Evolutionary conservation across 1,140 invertebrate species (phyloP).

Genomic region (Temnothorax curvispinosus): DNA sequence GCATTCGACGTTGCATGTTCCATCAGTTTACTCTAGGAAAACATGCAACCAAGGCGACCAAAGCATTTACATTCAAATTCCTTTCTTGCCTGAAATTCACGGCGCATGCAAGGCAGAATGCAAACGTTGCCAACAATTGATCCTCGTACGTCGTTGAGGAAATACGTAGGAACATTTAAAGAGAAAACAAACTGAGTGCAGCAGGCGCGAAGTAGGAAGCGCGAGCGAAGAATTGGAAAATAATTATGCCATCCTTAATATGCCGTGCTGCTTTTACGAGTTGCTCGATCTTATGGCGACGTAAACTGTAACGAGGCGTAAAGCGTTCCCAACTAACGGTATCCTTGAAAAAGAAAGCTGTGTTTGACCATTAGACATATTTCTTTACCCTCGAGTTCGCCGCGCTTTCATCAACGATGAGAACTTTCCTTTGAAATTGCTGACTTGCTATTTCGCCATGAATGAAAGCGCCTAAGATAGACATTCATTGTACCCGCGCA

Average conservation of each 20-base stretch:
- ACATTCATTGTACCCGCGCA: conserved; percentile 46
- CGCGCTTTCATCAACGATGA: conserved; percentile 35
- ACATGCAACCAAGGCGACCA: conserved; percentile 73
- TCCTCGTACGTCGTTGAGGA: conserved; percentile 67
- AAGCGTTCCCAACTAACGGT: neutral
- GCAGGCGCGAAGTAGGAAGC: conserved; percentile 52
- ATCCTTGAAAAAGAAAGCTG: conserved; percentile 31
- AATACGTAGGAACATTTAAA: conserved; percentile 65
- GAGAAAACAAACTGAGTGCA: conserved; percentile 63
- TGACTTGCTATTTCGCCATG: conserved; percentile 44
- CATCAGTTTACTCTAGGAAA: conserved; percentile 77
- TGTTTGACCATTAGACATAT: conserved; percentile 48
- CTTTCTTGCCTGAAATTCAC: conserved; percentile 64
- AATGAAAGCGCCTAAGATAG: conserved; percentile 44
- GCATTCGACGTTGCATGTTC: conserved; percentile 76
- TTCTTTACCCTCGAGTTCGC: conserved; percentile 23
- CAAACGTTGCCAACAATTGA: conserved; percentile 68
- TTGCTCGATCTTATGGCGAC: neutral
- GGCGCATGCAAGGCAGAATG: conserved; percentile 64
- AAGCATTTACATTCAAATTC: conserved; percentile 76
- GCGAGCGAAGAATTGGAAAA: conserved; percentile 64
- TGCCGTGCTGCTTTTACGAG: neutral
- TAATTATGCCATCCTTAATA: conserved; percentile 64
- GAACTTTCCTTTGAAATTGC: conserved; percentile 46
- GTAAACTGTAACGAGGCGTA: conserved; percentile 31